Base-by-base conservation (phyloP, 2,797 vertebrate genomes). In the Nothura maculosa region DNA sequence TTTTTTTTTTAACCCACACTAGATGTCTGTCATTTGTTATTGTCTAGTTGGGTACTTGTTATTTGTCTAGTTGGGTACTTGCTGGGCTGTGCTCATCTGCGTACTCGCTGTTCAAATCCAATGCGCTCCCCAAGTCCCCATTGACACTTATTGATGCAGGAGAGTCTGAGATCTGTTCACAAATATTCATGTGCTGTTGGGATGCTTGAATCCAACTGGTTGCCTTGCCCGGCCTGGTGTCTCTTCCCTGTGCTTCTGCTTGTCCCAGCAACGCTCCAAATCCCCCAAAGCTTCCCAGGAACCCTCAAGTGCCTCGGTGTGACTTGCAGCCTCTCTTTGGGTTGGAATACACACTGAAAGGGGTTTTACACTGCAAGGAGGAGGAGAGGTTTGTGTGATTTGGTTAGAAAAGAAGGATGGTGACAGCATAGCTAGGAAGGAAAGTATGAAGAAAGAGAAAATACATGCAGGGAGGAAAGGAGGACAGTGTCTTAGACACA, bases 11-110 rank as follows among this genome's bases (percentile, higher is more conserved):
- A 11, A 54, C 28, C 32, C 61, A 32, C 30, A 10, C 62, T 89
- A 85, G 72, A 62, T 81, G 19, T n/a, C 34, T 78, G 61, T 43
- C 88, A 88, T 25, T 30, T 76, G 22, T 66, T 94, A 61, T 95
- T 66, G 42, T n/a, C 42, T n/a, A 45, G 20, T 32, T 84, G 68
- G 52, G 67, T 81, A 21, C 36, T 82, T 87, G 34, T 63, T 94
- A 58, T 91, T 94, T 66, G 40, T 30, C 42, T 30, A 42, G 38
- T n/a, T 86, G 67, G 52, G 67, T 81, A 19, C 36, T 80, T 87
- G 34, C 48, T 61, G 43, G 19, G 36, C 61, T 75, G 32, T 70
- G 67, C 63, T 64, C 2, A 85, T 58, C 62, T 72, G 32, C n/a
- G 20, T 60, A 15, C 14, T 76, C 73, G 16, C 24, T 85, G 14